These are phyloP conservation scores for Lophura nycthemera DNA, from an alignment of 2,113 vertebrate genomes.

Conservation along the genomic window DNA sequence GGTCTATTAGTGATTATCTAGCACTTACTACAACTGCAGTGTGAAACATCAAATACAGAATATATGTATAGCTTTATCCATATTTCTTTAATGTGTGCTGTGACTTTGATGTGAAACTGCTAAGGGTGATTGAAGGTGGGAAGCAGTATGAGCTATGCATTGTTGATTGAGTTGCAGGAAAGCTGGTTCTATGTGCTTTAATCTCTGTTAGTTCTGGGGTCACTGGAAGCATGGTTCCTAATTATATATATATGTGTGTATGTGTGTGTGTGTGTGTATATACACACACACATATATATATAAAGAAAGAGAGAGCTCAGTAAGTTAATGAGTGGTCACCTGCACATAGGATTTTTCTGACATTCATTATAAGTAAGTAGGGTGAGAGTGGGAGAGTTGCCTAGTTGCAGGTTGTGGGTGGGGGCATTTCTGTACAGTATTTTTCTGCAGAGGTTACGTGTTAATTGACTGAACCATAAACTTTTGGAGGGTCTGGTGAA, in stretches of 20 bases:
- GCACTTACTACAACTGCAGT: neutral
- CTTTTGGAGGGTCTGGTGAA: neutral
- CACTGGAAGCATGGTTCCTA: neutral
- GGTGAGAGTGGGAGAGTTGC: neutral
- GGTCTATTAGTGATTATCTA: neutral
- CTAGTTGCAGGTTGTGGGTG: neutral
- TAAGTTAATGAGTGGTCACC: neutral
- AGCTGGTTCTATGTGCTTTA: neutral
- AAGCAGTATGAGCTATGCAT: neutral
- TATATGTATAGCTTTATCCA: neutral
- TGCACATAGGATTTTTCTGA: neutral
- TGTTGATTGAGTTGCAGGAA: neutral
- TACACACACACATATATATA: too few species aligned
- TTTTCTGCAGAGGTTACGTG: neutral
- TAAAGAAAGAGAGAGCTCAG: neutral
- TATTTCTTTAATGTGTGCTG: neutral
- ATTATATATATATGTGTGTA: neutral
- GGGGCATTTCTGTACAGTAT: neutral
- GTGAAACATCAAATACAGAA: neutral
- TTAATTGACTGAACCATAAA: neutral
- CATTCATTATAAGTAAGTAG: neutral
- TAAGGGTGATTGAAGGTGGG: neutral
- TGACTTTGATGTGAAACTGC: neutral
- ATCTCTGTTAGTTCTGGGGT: neutral
- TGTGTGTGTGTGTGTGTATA: too few species aligned